Percentiles rank a stretch among this genome's conserved stretches.
Evolutionary conservation across 2,113 vertebrate species (phyloP).

Genomic region (Aplodontia rufa): DNA sequence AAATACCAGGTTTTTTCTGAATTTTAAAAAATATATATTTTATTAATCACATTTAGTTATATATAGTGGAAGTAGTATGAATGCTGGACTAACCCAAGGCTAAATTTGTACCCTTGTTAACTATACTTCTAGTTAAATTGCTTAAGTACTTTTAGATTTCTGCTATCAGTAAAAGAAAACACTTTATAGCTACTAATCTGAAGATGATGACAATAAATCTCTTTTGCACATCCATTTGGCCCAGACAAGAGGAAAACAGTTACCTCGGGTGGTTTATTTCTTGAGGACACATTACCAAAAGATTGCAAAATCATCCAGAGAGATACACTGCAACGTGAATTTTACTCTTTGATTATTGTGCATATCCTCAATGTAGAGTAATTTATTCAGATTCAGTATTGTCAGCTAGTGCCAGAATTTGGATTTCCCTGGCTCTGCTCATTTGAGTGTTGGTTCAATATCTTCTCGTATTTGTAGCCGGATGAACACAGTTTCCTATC

Average conservation of each 20-base stretch:
- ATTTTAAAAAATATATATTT: neutral
- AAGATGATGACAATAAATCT: neutral
- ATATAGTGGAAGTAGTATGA: neutral
- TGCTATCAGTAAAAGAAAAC: neutral
- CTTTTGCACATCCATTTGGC: neutral
- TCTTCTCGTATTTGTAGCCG: neutral
- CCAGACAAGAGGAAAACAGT: neutral
- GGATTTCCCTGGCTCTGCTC: neutral
- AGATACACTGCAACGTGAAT: neutral
- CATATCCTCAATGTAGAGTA: neutral
- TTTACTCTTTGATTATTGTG: constrained; percentile 16
- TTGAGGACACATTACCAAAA: neutral
- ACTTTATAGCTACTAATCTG: neutral
- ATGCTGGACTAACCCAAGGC: neutral
- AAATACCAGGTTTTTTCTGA: neutral
- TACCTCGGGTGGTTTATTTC: neutral
- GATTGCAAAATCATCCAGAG: neutral
- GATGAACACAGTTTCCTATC: neutral
- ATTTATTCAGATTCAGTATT: neutral
- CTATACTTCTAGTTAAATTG: neutral
- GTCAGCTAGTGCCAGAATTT: neutral
- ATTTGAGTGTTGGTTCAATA: neutral
- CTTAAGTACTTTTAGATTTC: neutral
- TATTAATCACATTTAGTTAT: neutral
- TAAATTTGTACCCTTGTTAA: neutral